These are phyloP conservation scores for Candidula unifasciata DNA, from an alignment of 2,888 invertebrate genomes.

Conservation along the genomic window DNA sequence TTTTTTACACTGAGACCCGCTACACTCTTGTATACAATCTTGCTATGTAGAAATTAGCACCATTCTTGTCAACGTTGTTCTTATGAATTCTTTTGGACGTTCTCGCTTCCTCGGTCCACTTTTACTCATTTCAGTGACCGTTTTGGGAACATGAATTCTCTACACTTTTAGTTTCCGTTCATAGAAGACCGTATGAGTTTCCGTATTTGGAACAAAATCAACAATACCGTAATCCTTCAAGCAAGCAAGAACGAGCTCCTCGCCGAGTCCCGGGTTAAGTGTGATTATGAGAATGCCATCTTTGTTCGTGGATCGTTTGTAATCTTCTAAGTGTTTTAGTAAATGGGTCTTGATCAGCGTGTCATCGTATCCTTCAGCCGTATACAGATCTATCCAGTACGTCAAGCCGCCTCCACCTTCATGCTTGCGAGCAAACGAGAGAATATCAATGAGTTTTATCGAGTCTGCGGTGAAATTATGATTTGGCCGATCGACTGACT, in stretches of 20 bases:
- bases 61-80: too few species aligned
- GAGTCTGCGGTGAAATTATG: too few species aligned
- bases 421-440: not conserved
- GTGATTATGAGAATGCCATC: not conserved
- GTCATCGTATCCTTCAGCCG: slow-evolving; percentile 7
- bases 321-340: not conserved
- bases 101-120: too few species aligned
- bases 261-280: not conserved
- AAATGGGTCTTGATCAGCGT: not conserved
- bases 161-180: not conserved
- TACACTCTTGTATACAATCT: too few species aligned
- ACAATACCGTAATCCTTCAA: slow-evolving; percentile 1
- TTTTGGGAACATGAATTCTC: too few species aligned
- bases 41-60: too few species aligned
- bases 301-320: not conserved
- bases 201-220: not conserved
- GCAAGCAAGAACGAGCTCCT: not conserved
- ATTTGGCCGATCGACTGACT: too few species aligned
- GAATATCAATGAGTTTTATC: too few species aligned
- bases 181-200: not conserved
- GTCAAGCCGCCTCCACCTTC: not conserved
- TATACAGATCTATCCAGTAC: slow-evolving; percentile 10
- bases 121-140: too few species aligned
- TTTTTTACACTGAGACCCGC: too few species aligned
- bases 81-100: too few species aligned